Conservation (phyloP, 2,888 invertebrate species). For the Dasysyrphus albostriatus region DNA sequence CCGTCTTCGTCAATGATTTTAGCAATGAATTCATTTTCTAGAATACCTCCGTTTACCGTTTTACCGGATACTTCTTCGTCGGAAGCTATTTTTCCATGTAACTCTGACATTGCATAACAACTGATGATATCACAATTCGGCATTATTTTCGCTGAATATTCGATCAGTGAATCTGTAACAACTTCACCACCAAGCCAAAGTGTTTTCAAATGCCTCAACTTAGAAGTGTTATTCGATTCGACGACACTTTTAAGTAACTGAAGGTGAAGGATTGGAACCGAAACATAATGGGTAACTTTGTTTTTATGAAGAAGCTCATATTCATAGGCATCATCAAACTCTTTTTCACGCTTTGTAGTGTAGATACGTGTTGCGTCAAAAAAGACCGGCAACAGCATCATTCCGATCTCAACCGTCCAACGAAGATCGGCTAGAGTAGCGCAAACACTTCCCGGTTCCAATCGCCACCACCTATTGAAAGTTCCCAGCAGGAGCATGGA, state of each 20-base stretch:
- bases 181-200: conserved; percentile 56
- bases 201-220: not conserved
- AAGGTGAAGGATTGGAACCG: conserved; percentile 61
- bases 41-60: conserved; percentile 59
- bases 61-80: conserved; percentile 41
- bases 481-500: conserved; percentile 62
- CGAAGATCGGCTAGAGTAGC: not conserved
- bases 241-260: conserved; percentile 49
- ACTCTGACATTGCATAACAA: not conserved
- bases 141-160: not conserved
- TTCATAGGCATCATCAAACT: conserved; percentile 4
- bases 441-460: not conserved
- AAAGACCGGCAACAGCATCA: conserved; percentile 54
- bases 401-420: conserved; percentile 73
- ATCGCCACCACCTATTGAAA: conserved; percentile 65
- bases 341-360: conserved; percentile 28
- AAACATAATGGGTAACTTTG: conserved; percentile 70
- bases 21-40: conserved; percentile 55
- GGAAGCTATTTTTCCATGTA: conserved; percentile 59
- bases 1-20: not conserved
- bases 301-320: not conserved
- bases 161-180: conserved; percentile 62
- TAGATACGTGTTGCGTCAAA: conserved; percentile 63
- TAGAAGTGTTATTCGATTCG: not conserved
- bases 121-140: not conserved